A percentile compares a stretch with the other conserved stretches of the same genome.
Conservation (phyloP, 2,888 invertebrate species). For the Sarcophaga carnaria region DNA sequence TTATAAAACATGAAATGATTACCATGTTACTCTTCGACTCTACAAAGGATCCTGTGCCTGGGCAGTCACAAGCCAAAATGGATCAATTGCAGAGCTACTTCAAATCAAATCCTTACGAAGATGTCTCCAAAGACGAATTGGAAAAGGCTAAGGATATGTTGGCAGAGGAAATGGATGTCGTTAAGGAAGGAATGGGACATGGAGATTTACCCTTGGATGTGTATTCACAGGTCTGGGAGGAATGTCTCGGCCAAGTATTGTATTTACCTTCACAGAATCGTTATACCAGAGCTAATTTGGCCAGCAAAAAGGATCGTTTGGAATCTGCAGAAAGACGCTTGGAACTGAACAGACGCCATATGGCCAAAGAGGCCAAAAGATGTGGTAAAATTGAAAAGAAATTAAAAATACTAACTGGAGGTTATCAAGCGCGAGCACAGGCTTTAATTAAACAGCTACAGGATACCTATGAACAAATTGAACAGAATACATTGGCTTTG, state of each 20-base stretch:
- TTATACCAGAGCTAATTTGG: conserved; percentile 96
- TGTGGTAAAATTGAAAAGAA: conserved; percentile 99
- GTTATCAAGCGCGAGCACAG: conserved; percentile 92
- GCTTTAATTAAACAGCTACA: conserved; percentile 93
- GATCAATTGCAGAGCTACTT: conserved; percentile 90
- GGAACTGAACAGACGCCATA: conserved; percentile 96
- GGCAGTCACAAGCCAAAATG: conserved; percentile 80
- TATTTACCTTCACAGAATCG: conserved; percentile 95
- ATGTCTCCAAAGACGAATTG: conserved; percentile 87
- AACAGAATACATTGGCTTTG: conserved; percentile 93
- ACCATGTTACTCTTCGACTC: conserved; percentile 96
- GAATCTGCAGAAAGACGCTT: conserved; percentile 96
- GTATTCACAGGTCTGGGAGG: conserved; percentile 98
- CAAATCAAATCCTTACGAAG: conserved; percentile 92
- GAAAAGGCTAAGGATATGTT: conserved; percentile 86
- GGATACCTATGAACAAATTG: conserved; percentile 94
- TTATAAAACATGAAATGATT: conserved; percentile 98
- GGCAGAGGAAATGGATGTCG: conserved; percentile 92
- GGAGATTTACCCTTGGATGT: conserved; percentile 96
- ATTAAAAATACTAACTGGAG: conserved; percentile 95
- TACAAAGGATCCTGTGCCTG: conserved; percentile 87
- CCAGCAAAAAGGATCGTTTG: conserved; percentile 96
- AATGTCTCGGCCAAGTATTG: conserved; percentile 95
- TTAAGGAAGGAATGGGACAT: conserved; percentile 96
- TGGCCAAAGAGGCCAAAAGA: conserved; percentile 97